Percentiles rank a stretch among this genome's conserved stretches.
Evolutionary conservation across 2,113 vertebrate genomes (phyloP).

Genomic region (Calonectris borealis): DNA sequence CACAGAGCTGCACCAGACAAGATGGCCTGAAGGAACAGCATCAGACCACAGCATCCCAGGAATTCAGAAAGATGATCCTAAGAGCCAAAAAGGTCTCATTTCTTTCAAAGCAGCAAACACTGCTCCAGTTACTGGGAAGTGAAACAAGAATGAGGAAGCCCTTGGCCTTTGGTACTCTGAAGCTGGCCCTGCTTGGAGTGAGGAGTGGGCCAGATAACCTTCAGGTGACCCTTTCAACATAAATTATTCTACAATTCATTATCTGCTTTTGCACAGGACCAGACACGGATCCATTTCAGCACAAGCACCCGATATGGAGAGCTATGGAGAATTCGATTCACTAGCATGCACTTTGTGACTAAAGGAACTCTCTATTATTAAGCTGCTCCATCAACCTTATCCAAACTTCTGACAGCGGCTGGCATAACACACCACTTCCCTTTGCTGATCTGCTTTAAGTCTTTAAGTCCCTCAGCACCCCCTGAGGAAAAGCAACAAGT

Average conservation of each 20-base stretch:
- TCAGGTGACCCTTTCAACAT: background rate
- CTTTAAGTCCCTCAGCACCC: background rate
- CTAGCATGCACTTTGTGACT: background rate
- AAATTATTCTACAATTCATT: background rate
- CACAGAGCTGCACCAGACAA: background rate
- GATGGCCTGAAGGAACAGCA: background rate
- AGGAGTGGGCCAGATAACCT: background rate
- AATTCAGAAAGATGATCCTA: background rate
- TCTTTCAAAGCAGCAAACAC: background rate
- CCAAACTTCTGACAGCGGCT: background rate
- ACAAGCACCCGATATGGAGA: background rate
- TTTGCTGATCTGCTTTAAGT: background rate
- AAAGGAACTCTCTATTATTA: background rate
- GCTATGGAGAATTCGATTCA: background rate
- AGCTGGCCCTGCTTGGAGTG: background rate
- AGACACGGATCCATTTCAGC: background rate
- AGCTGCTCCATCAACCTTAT: background rate
- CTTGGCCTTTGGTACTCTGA: background rate
- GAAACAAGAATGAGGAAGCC: background rate
- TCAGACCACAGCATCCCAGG: background rate
- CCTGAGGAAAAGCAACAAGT: conserved; percentile 13
- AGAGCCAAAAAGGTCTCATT: background rate
- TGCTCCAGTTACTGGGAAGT: background rate
- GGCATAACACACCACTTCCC: background rate
- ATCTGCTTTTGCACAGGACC: background rate